These are phyloP conservation scores for Centropristis striata DNA, from an alignment of 2,113 vertebrate genomes.

Conservation along the genomic window DNA sequence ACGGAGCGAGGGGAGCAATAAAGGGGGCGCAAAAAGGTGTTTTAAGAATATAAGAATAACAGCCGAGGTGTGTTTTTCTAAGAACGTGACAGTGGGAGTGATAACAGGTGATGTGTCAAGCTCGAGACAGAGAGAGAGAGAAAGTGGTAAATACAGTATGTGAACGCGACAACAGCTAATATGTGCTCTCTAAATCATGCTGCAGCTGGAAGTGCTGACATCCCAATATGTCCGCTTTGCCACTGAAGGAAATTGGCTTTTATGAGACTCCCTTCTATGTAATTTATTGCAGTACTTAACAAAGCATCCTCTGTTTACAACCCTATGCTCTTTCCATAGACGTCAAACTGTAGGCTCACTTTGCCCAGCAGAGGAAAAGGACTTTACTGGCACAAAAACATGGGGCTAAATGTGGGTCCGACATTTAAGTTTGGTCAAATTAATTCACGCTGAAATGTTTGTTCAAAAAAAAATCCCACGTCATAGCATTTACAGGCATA, in stretches of 20 bases:
- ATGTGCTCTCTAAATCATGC: constrained; percentile 59
- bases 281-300: constrained; percentile 79
- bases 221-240: constrained; percentile 68
- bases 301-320: constrained; percentile 80
- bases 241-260: constrained; percentile 79
- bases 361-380: constrained; percentile 18
- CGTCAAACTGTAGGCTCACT: constrained; percentile 54
- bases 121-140: constrained; percentile 16
- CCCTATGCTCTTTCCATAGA: constrained; percentile 59
- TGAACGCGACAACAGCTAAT: constrained; percentile 65
- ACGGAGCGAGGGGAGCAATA: constrained; percentile 9
- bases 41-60: constrained; percentile 17
- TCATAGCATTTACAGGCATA: background rate
- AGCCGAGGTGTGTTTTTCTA: constrained; percentile 28
- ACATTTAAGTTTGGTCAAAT: background rate
- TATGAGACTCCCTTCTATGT: constrained; percentile 76
- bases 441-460: background rate
- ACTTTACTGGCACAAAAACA: constrained; percentile 11
- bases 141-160: constrained; percentile 46
- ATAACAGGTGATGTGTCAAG: constrained; percentile 46
- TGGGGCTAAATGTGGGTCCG: background rate
- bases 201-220: constrained; percentile 74
- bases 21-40: constrained; percentile 16
- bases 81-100: constrained; percentile 24
- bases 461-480: background rate